Conservation (phyloP, 1,140 invertebrate genomes). For the Leptinotarsa undecemlineata region DNA sequence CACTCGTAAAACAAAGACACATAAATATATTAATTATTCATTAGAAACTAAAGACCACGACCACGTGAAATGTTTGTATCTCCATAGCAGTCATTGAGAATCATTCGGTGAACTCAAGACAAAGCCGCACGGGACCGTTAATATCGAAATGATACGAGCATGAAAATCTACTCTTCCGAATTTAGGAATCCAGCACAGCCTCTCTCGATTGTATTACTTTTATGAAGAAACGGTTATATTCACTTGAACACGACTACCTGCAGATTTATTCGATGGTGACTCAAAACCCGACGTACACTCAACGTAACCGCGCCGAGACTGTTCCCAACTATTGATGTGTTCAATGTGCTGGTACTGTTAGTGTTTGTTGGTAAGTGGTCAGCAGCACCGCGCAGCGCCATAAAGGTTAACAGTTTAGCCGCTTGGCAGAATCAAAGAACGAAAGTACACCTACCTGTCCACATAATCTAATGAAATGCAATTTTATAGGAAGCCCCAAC, state of each 20-base stretch:
- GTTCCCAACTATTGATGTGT: constrained; percentile 12
- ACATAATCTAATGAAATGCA: too few relatives aligned
- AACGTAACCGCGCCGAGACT: constrained; percentile 33
- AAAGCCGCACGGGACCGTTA: not conserved
- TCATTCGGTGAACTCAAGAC: not conserved
- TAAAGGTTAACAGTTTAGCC: too few relatives aligned
- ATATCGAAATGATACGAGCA: not conserved
- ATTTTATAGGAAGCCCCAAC: too few relatives aligned
- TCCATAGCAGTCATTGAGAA: not conserved
- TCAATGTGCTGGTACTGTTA: too few relatives aligned
- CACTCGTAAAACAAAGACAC: not conserved
- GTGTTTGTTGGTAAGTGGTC: too few relatives aligned
- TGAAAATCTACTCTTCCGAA: not conserved
- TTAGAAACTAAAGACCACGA: not conserved
- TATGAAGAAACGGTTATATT: not conserved
- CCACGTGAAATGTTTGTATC: not conserved
- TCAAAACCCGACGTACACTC: constrained; percentile 23
- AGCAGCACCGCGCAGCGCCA: too few relatives aligned
- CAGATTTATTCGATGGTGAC: not conserved
- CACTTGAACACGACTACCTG: constrained; percentile 24
- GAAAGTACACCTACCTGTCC: too few relatives aligned
- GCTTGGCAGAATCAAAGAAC: too few relatives aligned
- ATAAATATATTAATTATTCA: not conserved
- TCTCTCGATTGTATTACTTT: constrained; percentile 2
- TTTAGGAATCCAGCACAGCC: not conserved